Conservation (phyloP, 2,888 invertebrate species). For the Autographa pulchrina region DNA sequence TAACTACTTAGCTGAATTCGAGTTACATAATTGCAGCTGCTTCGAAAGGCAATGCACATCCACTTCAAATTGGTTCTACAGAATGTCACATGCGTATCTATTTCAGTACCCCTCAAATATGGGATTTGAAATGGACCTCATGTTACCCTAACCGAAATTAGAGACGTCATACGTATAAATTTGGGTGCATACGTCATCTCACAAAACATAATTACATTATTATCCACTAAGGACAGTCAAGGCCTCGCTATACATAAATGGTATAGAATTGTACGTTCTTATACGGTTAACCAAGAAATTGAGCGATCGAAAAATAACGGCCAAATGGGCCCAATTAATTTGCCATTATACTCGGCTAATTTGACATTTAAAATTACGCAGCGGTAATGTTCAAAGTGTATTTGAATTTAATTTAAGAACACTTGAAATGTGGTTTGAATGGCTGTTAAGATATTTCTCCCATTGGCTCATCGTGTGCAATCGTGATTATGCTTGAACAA, state of each 20-base stretch:
- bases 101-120: slow-evolving; percentile 53
- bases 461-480: slow-evolving; percentile 59
- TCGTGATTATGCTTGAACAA: slow-evolving; percentile 69
- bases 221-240: slow-evolving; percentile 77
- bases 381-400: slow-evolving; percentile 30
- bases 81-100: slow-evolving; percentile 57
- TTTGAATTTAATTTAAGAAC: slow-evolving; percentile 33
- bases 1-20: slow-evolving; percentile 21
- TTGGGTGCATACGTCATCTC: slow-evolving; percentile 80
- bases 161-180: slow-evolving; percentile 81
- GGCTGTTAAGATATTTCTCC: slow-evolving; percentile 51
- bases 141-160: slow-evolving; percentile 64
- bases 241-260: slow-evolving; percentile 74
- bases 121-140: slow-evolving; percentile 61
- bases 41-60: slow-evolving; percentile 38
- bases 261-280: slow-evolving; percentile 61
- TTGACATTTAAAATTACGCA: slow-evolving; percentile 37
- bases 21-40: slow-evolving; percentile 42
- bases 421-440: slow-evolving; percentile 33
- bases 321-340: slow-evolving; percentile 53
- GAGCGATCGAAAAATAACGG: slow-evolving; percentile 60
- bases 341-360: slow-evolving; percentile 43
- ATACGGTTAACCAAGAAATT: slow-evolving; percentile 70
- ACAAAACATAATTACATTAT: slow-evolving; percentile 75
- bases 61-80: slow-evolving; percentile 54